These are phyloP conservation scores for Apeira syringaria DNA, from an alignment of 2,888 invertebrate genomes.

Conservation along the genomic window DNA sequence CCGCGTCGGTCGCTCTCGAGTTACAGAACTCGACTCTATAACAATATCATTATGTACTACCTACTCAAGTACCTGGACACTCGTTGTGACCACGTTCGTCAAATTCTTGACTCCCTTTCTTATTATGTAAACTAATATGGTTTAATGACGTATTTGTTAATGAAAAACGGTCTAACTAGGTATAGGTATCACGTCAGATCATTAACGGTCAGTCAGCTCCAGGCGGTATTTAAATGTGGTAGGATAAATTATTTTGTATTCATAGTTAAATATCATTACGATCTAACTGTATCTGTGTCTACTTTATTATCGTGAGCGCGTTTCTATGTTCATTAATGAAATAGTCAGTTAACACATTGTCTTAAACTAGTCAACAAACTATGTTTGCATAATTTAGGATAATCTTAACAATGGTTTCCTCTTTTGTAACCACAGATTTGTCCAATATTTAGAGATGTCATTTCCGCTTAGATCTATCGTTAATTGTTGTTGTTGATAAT, in stretches of 20 bases:
- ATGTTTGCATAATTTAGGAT: conserved; percentile 7
- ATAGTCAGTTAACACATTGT: conserved; percentile 1
- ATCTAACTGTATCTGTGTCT: conserved; percentile 5
- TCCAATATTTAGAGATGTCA: neutral
- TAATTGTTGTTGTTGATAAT: too few relatives aligned
- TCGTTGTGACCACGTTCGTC: conserved; percentile 1
- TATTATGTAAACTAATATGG: too few relatives aligned
- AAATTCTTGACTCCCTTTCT: neutral
- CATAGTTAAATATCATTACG: neutral
- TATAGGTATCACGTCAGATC: too few relatives aligned
- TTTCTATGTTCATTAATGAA: neutral
- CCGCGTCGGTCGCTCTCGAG: conserved; percentile 2
- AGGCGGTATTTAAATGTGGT: too few relatives aligned
- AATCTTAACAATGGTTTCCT: neutral
- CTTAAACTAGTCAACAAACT: conserved; percentile 5
- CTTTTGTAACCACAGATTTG: neutral
- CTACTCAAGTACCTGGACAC: neutral
- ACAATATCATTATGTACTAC: neutral
- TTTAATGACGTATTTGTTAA: too few relatives aligned
- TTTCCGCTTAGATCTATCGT: neutral
- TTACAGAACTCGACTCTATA: conserved; percentile 2
- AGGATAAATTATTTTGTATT: too few relatives aligned
- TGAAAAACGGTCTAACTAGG: too few relatives aligned
- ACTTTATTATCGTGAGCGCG: too few relatives aligned
- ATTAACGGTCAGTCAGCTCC: too few relatives aligned